phyloP scores from a whole-genome alignment of 2,113 vertebrate species.

The Peromyscus polionotus region DNA sequence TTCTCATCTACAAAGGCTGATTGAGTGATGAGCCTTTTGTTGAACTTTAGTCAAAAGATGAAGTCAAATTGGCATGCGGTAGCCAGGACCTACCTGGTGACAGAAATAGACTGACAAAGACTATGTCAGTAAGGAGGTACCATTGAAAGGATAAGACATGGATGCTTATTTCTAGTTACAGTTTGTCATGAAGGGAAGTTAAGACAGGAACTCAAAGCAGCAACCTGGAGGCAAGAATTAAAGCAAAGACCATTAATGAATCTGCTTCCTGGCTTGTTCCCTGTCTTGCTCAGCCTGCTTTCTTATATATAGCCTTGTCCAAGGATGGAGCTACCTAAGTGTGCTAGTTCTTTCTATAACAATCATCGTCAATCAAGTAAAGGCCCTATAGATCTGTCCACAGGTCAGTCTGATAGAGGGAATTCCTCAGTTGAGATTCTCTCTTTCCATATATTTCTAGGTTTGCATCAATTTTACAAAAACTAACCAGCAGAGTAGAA shows the following conservation, averaged over 20 bases:
- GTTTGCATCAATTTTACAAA: neutral
- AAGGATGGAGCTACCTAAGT: too few species aligned
- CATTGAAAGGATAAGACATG: neutral
- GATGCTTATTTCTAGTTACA: neutral
- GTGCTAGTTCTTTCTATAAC: too few species aligned
- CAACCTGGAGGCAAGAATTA: neutral
- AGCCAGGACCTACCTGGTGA: too few species aligned
- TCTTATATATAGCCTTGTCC: neutral
- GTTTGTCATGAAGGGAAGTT: neutral
- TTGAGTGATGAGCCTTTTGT: neutral
- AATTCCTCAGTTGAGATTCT: neutral
- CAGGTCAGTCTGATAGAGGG: neutral
- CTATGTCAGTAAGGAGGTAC: neutral
- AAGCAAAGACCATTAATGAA: neutral
- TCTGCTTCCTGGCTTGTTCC: neutral
- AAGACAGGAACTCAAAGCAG: neutral
- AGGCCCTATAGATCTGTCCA: too few species aligned
- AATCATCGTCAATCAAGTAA: too few species aligned
- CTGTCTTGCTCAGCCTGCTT: neutral
- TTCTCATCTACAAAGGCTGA: neutral
- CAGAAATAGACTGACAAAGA: neutral
- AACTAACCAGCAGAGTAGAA: conserved; percentile 79
- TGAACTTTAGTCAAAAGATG: neutral
- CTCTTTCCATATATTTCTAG: neutral
- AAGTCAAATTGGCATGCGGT: neutral